A percentile compares a stretch with the other conserved stretches of the same genome.
Conservation (phyloP, 1,140 invertebrate genomes). For the Hydropsyche tenuis region DNA sequence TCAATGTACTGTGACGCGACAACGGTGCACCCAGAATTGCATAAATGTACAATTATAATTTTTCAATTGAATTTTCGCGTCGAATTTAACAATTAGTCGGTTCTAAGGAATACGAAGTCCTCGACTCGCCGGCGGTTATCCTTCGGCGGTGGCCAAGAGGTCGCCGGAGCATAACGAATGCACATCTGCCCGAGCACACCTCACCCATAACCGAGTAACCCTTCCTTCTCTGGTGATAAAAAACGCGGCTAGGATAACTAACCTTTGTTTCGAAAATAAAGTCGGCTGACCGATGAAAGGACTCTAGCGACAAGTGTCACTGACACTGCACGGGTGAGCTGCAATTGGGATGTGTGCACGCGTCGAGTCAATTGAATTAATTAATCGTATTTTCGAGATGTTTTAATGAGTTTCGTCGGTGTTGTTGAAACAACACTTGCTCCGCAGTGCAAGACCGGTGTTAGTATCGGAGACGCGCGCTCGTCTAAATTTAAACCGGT, state of each 20-base stretch:
- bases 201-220: conserved; percentile 28
- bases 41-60: not conserved
- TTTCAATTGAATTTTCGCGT: not conserved
- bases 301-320: conserved; percentile 5
- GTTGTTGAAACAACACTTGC: conserved; percentile 33
- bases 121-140: conserved; percentile 4
- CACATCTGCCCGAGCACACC: conserved; percentile 42
- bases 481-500: conserved; percentile 47
- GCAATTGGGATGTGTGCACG: not conserved
- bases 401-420: conserved; percentile 22
- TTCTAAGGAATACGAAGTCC: not conserved
- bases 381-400: not conserved
- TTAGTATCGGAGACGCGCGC: conserved; percentile 25
- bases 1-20: conserved; percentile 30
- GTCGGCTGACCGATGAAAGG: not conserved
- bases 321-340: not conserved
- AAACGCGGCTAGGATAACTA: not conserved
- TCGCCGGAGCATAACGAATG: conserved; percentile 39
- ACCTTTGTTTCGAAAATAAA: conserved; percentile 26
- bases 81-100: not conserved
- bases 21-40: not conserved
- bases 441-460: conserved; percentile 24
- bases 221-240: conserved; percentile 25
- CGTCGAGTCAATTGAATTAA: not conserved
- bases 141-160: conserved; percentile 28